phyloP scores from a whole-genome alignment of 2,888 invertebrate genomes.

The Polymixis flavicincta region DNA sequence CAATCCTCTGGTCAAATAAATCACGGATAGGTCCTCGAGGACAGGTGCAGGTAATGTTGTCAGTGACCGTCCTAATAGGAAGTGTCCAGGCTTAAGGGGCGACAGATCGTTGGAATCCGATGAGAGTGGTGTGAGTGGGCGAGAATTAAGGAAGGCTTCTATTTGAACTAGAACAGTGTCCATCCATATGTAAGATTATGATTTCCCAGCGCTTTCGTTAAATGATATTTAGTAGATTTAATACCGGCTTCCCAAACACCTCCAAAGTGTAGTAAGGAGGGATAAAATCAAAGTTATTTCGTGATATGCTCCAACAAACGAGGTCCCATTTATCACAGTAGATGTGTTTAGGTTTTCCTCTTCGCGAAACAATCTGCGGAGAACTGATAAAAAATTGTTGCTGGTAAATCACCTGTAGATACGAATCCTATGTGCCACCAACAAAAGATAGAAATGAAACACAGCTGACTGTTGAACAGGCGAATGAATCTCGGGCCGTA shows the following conservation, averaged over 20 bases:
- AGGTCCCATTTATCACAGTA: background rate
- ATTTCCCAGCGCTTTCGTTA: background rate
- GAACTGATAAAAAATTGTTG: background rate
- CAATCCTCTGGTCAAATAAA: constrained; percentile 1
- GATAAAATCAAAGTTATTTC: background rate
- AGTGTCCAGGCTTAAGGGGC: background rate
- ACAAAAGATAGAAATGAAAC: too few species aligned
- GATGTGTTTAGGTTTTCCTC: constrained; percentile 8
- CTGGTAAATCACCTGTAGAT: background rate
- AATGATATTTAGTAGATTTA: constrained; percentile 1
- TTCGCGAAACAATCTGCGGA: constrained; percentile 5
- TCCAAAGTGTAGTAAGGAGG: constrained; percentile 1
- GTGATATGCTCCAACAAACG: background rate
- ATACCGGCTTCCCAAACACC: background rate
- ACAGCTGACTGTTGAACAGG: too few species aligned
- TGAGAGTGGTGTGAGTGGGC: constrained; percentile 6
- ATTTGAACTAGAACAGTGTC: constrained; percentile 5
- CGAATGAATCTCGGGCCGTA: too few species aligned
- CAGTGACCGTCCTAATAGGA: constrained; percentile 2
- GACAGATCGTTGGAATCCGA: constrained; percentile 8
- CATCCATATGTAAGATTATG: background rate
- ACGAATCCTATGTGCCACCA: too few species aligned
- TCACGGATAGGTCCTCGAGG: background rate
- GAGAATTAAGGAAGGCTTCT: background rate
- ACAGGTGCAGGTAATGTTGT: background rate